These are phyloP conservation scores for Urosaurus nigricauda DNA, from an alignment of 2,797 vertebrate species.

Conservation along the genomic window DNA sequence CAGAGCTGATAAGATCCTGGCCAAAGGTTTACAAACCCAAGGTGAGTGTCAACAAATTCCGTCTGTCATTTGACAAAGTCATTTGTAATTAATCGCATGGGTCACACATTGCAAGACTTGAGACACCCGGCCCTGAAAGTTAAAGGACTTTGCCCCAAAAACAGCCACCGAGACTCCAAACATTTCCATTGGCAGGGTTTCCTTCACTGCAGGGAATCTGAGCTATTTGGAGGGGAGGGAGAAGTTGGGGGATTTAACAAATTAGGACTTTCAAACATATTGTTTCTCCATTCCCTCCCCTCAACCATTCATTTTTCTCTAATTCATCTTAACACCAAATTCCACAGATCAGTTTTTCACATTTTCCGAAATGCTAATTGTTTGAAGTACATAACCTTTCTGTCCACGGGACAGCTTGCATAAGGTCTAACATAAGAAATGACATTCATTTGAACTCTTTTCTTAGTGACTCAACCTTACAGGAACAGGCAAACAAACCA, in stretches of 20 bases:
- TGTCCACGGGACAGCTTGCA: not conserved
- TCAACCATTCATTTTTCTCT: not conserved
- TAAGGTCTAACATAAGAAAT: not conserved
- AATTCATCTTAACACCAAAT: slow-evolving; percentile 3
- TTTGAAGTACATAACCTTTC: not conserved
- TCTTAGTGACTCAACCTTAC: not conserved
- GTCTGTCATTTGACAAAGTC: not conserved
- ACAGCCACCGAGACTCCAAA: not conserved
- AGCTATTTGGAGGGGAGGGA: not conserved
- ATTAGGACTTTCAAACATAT: not conserved
- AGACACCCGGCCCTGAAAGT: not conserved
- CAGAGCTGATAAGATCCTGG: not conserved
- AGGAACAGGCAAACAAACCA: not conserved
- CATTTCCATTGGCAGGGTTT: not conserved
- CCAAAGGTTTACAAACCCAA: not conserved
- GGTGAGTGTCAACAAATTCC: not conserved
- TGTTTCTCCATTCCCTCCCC: not conserved
- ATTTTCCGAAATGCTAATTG: slow-evolving; percentile 8
- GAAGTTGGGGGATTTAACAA: not conserved
- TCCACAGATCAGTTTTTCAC: not conserved
- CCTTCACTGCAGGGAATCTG: not conserved
- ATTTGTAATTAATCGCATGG: not conserved
- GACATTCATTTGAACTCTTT: not conserved
- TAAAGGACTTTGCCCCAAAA: not conserved
- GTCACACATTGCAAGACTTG: not conserved